phyloP scores from a whole-genome alignment of 2,888 invertebrate species.

The Molorchus minor region DNA sequence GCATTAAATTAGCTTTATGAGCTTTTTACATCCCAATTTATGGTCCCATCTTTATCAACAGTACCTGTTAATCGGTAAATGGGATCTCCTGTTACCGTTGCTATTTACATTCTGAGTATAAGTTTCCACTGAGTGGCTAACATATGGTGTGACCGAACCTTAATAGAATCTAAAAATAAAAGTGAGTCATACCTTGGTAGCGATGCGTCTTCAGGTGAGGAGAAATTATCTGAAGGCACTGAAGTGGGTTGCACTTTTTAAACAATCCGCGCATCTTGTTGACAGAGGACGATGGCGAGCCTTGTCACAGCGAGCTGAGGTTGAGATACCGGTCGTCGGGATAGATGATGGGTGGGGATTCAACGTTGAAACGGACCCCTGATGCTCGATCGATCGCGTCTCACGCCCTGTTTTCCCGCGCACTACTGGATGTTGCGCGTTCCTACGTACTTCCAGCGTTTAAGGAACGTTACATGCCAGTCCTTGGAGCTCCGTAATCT shows the following conservation, averaged over 20 bases:
- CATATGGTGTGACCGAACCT: slow-evolving; percentile 21
- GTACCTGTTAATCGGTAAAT: slow-evolving; percentile 12
- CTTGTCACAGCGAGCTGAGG: slow-evolving; percentile 54
- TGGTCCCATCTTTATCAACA: slow-evolving; percentile 15
- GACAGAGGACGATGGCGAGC: slow-evolving; percentile 57
- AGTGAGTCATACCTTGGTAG: slow-evolving; percentile 22
- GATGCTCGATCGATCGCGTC: slow-evolving; percentile 60
- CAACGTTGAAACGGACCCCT: slow-evolving; percentile 51
- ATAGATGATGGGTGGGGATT: slow-evolving; percentile 52
- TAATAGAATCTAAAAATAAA: slow-evolving; percentile 22
- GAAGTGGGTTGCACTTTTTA: slow-evolving; percentile 47
- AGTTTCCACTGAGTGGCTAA: slow-evolving; percentile 5
- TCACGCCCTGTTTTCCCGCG: slow-evolving; percentile 61
- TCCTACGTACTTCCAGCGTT: slow-evolving; percentile 28
- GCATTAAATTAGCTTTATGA: slow-evolving; percentile 18
- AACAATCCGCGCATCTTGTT: slow-evolving; percentile 59
- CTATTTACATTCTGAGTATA: background rate
- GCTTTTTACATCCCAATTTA: slow-evolving; percentile 17
- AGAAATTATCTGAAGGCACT: slow-evolving; percentile 28
- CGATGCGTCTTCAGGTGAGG: slow-evolving; percentile 20
- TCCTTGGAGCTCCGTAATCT: slow-evolving; percentile 54
- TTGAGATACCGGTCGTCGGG: slow-evolving; percentile 55
- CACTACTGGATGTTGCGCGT: slow-evolving; percentile 50
- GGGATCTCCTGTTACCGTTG: slow-evolving; percentile 3
- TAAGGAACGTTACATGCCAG: slow-evolving; percentile 47